Conservation (phyloP, 53 echinoderm and acorn worm species). For the Mesocentrotus franciscanus region DNA sequence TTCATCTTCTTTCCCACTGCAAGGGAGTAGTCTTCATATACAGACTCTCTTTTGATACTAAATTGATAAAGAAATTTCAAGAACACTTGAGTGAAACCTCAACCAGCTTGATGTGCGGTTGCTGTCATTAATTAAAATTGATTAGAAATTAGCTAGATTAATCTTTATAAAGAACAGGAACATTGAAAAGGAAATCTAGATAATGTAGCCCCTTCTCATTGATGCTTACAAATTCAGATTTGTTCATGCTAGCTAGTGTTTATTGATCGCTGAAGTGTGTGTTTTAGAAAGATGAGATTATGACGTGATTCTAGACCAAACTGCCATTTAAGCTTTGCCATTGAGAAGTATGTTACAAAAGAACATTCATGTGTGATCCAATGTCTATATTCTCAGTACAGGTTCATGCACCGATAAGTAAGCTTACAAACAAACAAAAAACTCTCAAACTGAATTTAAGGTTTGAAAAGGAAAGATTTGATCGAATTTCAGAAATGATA, state of each 20-base stretch:
- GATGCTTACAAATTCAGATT: neutral
- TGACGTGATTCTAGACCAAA: neutral
- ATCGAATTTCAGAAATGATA: too few relatives aligned
- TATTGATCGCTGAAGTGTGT: neutral
- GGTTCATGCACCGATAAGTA: too few relatives aligned
- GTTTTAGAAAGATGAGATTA: neutral
- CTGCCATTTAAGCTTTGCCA: neutral
- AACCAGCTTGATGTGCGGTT: neutral
- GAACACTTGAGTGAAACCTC: neutral
- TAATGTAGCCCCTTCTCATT: neutral
- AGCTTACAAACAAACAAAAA: too few relatives aligned
- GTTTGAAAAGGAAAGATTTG: too few relatives aligned
- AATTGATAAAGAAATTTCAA: neutral
- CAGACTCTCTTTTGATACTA: neutral
- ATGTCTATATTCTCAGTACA: too few relatives aligned
- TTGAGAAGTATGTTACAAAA: too few relatives aligned
- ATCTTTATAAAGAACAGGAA: neutral
- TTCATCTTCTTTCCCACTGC: neutral
- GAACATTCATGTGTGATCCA: too few relatives aligned
- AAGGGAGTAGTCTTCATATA: neutral
- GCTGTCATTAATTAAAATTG: neutral
- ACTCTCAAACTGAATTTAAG: too few relatives aligned
- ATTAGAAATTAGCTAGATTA: neutral
- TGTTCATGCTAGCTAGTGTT: neutral
- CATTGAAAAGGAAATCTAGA: neutral